Conservation (phyloP, 1,140 invertebrate genomes). For the Battus philenor region DNA sequence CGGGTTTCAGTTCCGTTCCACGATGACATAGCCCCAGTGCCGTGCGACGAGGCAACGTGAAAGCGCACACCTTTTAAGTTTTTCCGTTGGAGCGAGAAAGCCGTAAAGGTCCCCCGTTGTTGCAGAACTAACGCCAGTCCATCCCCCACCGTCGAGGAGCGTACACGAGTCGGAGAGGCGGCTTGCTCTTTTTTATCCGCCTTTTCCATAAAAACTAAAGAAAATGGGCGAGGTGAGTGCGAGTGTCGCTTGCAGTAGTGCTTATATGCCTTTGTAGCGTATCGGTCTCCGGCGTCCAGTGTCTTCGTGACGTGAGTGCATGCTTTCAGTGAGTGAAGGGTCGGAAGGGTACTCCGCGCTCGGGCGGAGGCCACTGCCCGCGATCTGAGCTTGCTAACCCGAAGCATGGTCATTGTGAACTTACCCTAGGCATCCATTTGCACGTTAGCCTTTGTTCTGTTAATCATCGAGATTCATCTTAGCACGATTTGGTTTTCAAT, state of each 20-base stretch:
- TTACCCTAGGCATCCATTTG: conserved; percentile 25
- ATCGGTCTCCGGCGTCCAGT: conserved; percentile 32
- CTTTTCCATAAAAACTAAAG: conserved; percentile 69
- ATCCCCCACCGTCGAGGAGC: conserved; percentile 64
- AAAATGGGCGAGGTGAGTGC: conserved; percentile 75
- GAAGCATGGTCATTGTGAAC: conserved; percentile 24
- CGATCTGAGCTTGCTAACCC: conserved; percentile 38
- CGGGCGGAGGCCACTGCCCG: conserved; percentile 24
- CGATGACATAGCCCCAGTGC: conserved; percentile 70
- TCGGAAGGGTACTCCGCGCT: conserved; percentile 10
- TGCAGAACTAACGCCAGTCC: conserved; percentile 69
- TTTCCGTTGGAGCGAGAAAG: conserved; percentile 64
- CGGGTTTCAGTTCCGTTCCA: conserved; percentile 72
- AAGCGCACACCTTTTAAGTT: conserved; percentile 70
- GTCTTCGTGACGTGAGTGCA: conserved; percentile 61
- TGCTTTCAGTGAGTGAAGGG: conserved; percentile 51
- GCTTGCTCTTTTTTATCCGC: conserved; percentile 66
- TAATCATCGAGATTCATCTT: conserved; percentile 26
- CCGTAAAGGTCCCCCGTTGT: conserved; percentile 69
- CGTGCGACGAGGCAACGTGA: conserved; percentile 65
- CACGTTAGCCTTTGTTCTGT: conserved; percentile 49
- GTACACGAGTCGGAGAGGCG: conserved; percentile 63
- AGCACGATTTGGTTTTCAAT: conserved; percentile 9
- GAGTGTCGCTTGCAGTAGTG: conserved; percentile 63
- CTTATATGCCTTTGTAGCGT: conserved; percentile 51